These are phyloP conservation scores for Molossus alvarezi DNA, from an alignment of 2,797 vertebrate species.

Conservation along the genomic window DNA sequence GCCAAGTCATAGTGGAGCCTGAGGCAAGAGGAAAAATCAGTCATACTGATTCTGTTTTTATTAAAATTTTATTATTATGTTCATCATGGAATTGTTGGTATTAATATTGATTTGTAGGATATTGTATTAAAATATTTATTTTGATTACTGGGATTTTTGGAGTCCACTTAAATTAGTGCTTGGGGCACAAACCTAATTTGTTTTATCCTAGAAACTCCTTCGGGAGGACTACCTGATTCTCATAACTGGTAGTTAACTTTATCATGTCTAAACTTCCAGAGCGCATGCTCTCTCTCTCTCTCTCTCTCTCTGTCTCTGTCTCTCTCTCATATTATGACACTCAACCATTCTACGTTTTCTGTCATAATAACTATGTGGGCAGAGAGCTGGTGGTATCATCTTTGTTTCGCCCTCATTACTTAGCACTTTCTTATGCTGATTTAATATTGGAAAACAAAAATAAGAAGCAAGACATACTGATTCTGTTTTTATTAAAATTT, in stretches of 20 bases:
- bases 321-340: background rate
- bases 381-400: background rate
- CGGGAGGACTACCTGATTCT: background rate
- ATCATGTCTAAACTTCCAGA: background rate
- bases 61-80: background rate
- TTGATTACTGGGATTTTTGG: background rate
- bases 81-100: background rate
- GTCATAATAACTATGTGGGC: background rate
- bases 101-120: background rate
- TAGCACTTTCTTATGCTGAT: background rate
- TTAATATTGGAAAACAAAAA: slow-evolving; percentile 3
- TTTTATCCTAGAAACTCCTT: background rate
- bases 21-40: background rate
- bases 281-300: background rate
- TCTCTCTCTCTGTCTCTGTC: background rate
- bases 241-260: background rate
- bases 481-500: too few species aligned
- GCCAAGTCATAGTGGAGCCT: background rate
- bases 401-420: background rate
- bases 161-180: background rate
- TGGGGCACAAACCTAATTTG: background rate
- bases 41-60: background rate
- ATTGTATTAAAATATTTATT: background rate
- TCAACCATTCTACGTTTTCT: background rate
- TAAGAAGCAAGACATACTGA: background rate